These are phyloP conservation scores for Heloderma charlesbogerti DNA, from an alignment of 2,113 vertebrate species.

Conservation along the genomic window DNA sequence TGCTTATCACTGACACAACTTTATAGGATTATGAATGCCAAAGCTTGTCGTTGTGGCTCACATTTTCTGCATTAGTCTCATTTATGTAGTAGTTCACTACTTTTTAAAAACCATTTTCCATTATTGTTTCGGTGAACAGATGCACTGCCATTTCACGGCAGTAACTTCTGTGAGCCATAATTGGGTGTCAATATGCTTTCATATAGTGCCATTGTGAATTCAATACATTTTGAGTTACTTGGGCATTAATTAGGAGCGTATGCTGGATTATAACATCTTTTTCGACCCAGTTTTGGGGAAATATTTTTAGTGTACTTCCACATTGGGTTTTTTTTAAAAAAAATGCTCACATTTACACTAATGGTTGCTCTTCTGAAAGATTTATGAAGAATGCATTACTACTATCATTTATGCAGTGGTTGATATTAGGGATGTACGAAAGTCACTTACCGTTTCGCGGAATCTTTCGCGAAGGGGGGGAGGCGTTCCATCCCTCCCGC, in stretches of 20 bases:
- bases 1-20: constrained; percentile 45
- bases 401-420: not conserved
- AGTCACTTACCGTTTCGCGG: no score
- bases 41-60: constrained; percentile 63
- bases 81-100: constrained; percentile 79
- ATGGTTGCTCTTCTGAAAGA: constrained; percentile 49
- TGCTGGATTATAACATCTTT: constrained; percentile 81
- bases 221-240: constrained; percentile 84
- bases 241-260: constrained; percentile 86
- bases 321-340: constrained; percentile 44
- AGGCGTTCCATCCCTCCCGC: no score
- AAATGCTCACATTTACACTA: constrained; percentile 71
- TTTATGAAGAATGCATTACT: not conserved
- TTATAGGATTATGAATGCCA: constrained; percentile 54
- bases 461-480: no score
- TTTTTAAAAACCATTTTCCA: constrained; percentile 76
- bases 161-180: constrained; percentile 83
- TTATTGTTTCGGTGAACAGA: constrained; percentile 84
- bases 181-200: constrained; percentile 87
- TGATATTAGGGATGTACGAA: no score
- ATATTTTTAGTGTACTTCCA: constrained; percentile 79
- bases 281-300: constrained; percentile 77
- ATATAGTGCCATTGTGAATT: constrained; percentile 79
- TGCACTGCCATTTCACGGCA: constrained; percentile 80
- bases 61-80: constrained; percentile 73